These are phyloP conservation scores for Boulengeromyrus knoepffleri DNA, from an alignment of 2,113 vertebrate species.

Conservation along the genomic window DNA sequence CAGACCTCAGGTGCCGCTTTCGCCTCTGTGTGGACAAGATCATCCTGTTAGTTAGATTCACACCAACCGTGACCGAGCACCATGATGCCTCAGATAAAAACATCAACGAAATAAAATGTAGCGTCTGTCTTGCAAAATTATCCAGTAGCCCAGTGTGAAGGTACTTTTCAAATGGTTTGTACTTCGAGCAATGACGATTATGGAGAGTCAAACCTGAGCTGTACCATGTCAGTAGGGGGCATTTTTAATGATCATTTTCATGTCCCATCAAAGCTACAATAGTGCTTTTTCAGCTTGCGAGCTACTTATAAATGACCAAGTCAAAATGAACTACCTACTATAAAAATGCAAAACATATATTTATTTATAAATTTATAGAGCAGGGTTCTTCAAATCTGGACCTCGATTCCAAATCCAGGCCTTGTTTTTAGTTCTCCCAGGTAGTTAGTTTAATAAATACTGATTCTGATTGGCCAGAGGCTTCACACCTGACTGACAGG, in stretches of 20 bases:
- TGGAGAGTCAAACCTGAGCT: background rate
- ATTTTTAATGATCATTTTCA: background rate
- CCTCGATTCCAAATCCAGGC: too few relatives aligned
- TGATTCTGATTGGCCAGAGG: too few relatives aligned
- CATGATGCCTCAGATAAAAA: background rate
- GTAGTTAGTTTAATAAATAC: too few relatives aligned
- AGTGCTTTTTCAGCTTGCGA: too few relatives aligned
- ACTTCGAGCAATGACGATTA: background rate
- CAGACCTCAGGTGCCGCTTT: slow-evolving; percentile 77
- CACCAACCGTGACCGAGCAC: background rate
- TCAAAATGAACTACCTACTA: too few relatives aligned
- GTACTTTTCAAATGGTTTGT: background rate
- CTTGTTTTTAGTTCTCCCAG: too few relatives aligned
- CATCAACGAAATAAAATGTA: background rate
- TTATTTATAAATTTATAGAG: too few relatives aligned
- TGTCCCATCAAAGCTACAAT: background rate
- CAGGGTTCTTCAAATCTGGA: too few relatives aligned
- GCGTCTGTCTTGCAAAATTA: background rate
- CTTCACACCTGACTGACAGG: too few relatives aligned
- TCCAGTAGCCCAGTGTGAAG: background rate
- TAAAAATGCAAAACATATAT: too few relatives aligned
- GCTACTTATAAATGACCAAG: too few relatives aligned
- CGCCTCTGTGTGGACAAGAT: slow-evolving; percentile 63
- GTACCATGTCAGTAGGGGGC: background rate
- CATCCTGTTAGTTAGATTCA: background rate